Base-by-base conservation (phyloP, 2,797 vertebrate species). In the Poeciliopsis paucimaculata region DNA sequence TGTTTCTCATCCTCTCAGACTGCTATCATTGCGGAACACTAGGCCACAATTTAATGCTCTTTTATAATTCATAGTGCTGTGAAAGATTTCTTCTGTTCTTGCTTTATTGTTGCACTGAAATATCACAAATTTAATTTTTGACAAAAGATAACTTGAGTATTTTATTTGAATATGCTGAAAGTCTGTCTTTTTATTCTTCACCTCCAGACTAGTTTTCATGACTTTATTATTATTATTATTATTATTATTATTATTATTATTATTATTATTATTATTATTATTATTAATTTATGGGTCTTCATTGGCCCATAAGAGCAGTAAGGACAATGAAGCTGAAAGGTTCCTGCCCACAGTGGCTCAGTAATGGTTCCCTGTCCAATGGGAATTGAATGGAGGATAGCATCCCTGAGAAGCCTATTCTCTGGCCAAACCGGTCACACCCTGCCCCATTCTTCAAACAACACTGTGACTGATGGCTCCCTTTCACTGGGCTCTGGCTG, bases 361-460 rank as follows among this genome's bases (percentile, higher is more conserved):
- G 95, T 95, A 95, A 97, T 95, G 91, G 94, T 92, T 93, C 94
- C 94, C 93, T 95, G 89, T 94, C 95, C 96, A 97, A 97, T 97
- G 96, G 97, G 96, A 97, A 96, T 96, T 97, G 97, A 97, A 97
- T 98, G 96, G 92, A 96, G 96, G 95, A 93, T 95, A 91, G 96
- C 96, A 96, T 97, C 97, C 95, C 96, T 91, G 94, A 96, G 96
- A 96, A 96, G 94, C 94, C 96, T 95, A 96, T 96, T 96, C 94
- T 94, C 86, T 93, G 91, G 90, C 91, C 87, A 89, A 92, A 96
- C 94, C 84, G 80, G 87, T 91, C 91, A 31, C 83, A n/a, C 68
- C 73, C 83, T 46, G 64, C 71, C n/a, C 90, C 68, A 26, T 98
- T 97, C 95, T 95, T 93, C 92, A 95, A 96, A 94, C 96, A 95